Evolutionary conservation across 2,888 invertebrate species (phyloP), one percentile per base, ranked within the genome.

Genomic region (Drosophila parthenogenetica): DNA sequence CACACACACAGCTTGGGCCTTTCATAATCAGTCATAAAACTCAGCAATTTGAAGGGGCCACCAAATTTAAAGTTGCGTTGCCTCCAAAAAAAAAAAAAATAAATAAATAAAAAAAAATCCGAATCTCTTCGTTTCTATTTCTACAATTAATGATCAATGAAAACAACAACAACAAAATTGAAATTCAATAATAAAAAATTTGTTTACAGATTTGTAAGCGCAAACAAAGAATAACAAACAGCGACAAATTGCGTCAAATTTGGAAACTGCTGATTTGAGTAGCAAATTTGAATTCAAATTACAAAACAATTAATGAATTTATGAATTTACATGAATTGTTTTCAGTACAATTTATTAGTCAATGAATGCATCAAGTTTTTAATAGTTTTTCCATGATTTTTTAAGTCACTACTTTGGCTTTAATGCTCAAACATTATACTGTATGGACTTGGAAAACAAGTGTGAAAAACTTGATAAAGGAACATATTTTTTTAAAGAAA

Each of bases 21-120:
- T 49, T 57, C 53, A 45, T 69, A 61, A 72, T 65, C 71, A 64
- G 70, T 40, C 49, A 64, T 65, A 68, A 49, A 58, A 53, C 19
- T 35, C 11, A 46, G 53, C 14, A 32, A 42, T 32, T 48, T 42
- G 19, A 43, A 22, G 45, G 49, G 63, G 50, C 43, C 51, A 51
- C 10, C 11, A 39, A 40, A 40, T 60, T 54, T 53, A 42, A 61
- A 61, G 61, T 48, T 48, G 40, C 42, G 19, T 60, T 65, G 60
- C 51, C 39, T 49, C 46, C 42, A 53, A 32, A 25, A 49, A 55
- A 2, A 40, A 13, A 60, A 69, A 69, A 4, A 8, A 32, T n/a
- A n/a, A n/a, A n/a, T n/a, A 53, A 32, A 25, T 42, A 55, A 2
- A 40, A 13, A 60, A 69, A 69, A 4, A 8, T 11, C 35, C 8